Evolutionary conservation across 1,140 invertebrate genomes (phyloP), one percentile per base, ranked within the genome.

Genomic region (Magallana ariakensis): DNA sequence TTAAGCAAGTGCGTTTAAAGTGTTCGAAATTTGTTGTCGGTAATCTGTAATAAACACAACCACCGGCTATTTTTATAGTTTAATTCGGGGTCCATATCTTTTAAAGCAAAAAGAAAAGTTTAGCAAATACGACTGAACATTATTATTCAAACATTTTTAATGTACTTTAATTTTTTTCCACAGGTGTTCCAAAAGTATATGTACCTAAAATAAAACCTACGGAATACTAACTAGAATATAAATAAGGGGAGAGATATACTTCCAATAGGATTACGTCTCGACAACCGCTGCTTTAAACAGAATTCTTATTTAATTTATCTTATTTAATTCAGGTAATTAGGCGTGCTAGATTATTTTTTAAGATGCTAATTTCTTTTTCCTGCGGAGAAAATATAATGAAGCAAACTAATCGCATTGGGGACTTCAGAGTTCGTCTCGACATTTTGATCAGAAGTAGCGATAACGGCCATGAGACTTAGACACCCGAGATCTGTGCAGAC

Each of bases 1-100:
- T 84, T 84, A 84, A 84, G 82, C 57, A 33, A 58, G 82, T 46
- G 82, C 57, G n/a, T 84, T 84, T 84, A 22, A 60, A 60, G 82
- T 84, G 82, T 84, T 57, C 55, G 22, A 8, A 84, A 58, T 58
- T 84, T 84, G 55, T 84, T 84, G 33, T 58, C 33, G 22, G 7
- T 84, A 60, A 84, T 57, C 57, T 84, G 11, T 16, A 58, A 33
- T 22, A 15, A 56, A 84, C 57, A 84, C 56, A 84, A 33, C 82
- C 22, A 54, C 10, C 0, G 57, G 82, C 16, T 84, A 84, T 84
- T 84, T 84, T 75, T 26, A 75, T 75, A 75, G 66, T 26, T 75
- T 75, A 75, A 75, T 26, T 26, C 22, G 66, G 33, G 66, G 66
- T 75, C 66, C 66, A 75, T 75, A 75, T 75, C 66, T 75, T 19